phyloP scores from a whole-genome alignment of 2,888 invertebrate species.

The Antheraea assamensis region DNA sequence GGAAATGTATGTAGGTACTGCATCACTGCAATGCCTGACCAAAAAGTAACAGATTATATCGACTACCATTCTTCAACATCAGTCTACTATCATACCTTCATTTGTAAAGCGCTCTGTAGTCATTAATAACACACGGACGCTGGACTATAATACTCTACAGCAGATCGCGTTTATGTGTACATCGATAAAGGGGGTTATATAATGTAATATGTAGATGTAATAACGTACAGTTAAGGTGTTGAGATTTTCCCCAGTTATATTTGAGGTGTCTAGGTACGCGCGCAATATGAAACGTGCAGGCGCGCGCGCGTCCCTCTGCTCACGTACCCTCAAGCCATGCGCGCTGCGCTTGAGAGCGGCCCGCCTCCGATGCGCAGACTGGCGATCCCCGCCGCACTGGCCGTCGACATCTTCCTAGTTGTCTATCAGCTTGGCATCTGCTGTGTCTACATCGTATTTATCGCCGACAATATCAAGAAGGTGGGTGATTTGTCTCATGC shows the following conservation, averaged over 20 bases:
- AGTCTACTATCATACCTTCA: too few relatives aligned
- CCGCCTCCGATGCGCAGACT: constrained; percentile 84
- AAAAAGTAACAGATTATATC: too few relatives aligned
- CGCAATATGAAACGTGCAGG: constrained; percentile 83
- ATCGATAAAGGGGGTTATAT: too few relatives aligned
- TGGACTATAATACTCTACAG: too few relatives aligned
- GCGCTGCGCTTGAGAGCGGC: constrained; percentile 88
- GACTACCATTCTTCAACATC: too few relatives aligned
- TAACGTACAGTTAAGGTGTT: background rate
- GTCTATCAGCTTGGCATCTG: constrained; percentile 97
- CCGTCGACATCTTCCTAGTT: constrained; percentile 87
- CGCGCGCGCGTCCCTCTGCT: constrained; percentile 86
- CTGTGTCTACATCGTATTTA: constrained; percentile 97
- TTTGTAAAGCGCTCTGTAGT: too few relatives aligned
- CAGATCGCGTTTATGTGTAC: too few relatives aligned
- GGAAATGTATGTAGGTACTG: too few relatives aligned
- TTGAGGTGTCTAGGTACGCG: constrained; percentile 57
- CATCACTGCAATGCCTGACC: too few relatives aligned
- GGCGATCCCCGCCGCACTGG: constrained; percentile 82
- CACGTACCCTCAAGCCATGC: constrained; percentile 93
- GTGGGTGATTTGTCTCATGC: constrained; percentile 57
- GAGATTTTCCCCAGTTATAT: background rate
- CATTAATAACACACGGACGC: too few relatives aligned
- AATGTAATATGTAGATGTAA: too few relatives aligned
- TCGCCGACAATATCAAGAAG: constrained; percentile 91